phyloP scores from a whole-genome alignment of 2,797 vertebrate species.

The Bovichtus variegatus region DNA sequence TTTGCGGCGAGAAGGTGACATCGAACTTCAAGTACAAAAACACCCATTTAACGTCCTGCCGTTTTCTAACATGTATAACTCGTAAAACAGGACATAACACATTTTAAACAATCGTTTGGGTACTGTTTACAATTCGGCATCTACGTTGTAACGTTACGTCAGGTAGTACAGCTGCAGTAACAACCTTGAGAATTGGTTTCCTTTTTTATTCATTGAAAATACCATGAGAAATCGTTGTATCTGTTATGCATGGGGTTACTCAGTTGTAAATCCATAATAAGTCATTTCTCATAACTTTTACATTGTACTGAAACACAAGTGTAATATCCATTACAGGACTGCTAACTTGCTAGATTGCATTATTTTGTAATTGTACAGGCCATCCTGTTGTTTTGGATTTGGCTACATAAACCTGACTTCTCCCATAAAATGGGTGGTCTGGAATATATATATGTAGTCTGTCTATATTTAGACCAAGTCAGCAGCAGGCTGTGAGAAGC shows the following conservation, averaged over 20 bases:
- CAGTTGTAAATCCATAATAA: neutral
- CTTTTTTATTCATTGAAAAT: neutral
- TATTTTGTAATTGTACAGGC: neutral
- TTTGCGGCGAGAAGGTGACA: neutral
- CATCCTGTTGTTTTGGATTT: neutral
- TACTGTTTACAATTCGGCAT: no score
- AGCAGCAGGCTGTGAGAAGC: constrained; percentile 16
- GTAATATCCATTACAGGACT: neutral
- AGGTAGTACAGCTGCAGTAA: neutral
- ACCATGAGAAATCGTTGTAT: no score
- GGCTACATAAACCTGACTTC: neutral
- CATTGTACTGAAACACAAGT: neutral
- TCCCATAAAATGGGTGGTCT: constrained; percentile 17
- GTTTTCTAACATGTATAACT: no score
- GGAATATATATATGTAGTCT: constrained; percentile 23
- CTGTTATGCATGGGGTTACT: neutral
- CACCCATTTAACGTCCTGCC: no score
- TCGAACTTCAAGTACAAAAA: neutral
- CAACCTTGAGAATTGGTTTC: neutral
- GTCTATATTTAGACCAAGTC: constrained; percentile 45
- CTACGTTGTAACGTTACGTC: no score
- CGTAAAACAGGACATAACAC: no score
- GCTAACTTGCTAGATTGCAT: neutral
- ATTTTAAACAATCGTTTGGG: no score
- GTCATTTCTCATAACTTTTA: no score